These are phyloP conservation scores for Stigmatopora argus DNA, from an alignment of 2,113 vertebrate genomes.

Conservation along the genomic window DNA sequence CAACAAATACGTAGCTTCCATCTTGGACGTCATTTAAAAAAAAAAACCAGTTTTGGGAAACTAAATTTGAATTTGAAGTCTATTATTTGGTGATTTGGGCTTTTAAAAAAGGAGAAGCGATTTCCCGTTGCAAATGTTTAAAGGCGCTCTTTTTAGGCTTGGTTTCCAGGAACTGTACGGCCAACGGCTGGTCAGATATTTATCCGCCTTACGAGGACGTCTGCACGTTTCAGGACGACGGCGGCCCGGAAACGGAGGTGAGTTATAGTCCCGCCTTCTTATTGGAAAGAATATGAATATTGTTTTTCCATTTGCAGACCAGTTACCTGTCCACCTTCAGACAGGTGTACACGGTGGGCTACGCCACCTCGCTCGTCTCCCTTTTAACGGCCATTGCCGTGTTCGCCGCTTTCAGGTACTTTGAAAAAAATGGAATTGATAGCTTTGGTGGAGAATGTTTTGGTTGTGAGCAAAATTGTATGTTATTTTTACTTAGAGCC, in stretches of 20 bases:
- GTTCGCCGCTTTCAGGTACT: slow-evolving; percentile 70
- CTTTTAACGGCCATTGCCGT: slow-evolving; percentile 71
- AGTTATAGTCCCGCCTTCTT: not conserved
- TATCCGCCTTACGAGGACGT: slow-evolving; percentile 65
- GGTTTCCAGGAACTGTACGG: slow-evolving; percentile 71
- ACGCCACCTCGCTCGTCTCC: slow-evolving; percentile 73
- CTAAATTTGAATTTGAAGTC: too few relatives aligned
- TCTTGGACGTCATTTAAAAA: not conserved
- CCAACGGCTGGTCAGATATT: slow-evolving; percentile 65
- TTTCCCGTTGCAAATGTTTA: not conserved
- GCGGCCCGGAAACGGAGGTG: slow-evolving; percentile 61
- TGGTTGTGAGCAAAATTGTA: too few relatives aligned
- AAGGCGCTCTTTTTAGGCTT: slow-evolving; percentile 45
- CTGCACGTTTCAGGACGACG: slow-evolving; percentile 60
- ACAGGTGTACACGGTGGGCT: slow-evolving; percentile 73
- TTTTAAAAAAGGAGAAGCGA: too few relatives aligned
- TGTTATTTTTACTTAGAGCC: too few relatives aligned
- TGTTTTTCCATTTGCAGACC: slow-evolving; percentile 47
- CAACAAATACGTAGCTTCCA: not conserved
- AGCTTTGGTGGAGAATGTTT: too few relatives aligned
- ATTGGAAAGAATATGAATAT: not conserved
- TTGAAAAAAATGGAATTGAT: not conserved
- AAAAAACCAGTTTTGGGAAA: too few relatives aligned
- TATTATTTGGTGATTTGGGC: too few relatives aligned
- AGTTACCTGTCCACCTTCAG: slow-evolving; percentile 67